A percentile compares a stretch with the other conserved stretches of the same genome.
Evolutionary conservation across 2,113 vertebrate species (phyloP).

Genomic region (Phrynosoma platyrhinos): DNA sequence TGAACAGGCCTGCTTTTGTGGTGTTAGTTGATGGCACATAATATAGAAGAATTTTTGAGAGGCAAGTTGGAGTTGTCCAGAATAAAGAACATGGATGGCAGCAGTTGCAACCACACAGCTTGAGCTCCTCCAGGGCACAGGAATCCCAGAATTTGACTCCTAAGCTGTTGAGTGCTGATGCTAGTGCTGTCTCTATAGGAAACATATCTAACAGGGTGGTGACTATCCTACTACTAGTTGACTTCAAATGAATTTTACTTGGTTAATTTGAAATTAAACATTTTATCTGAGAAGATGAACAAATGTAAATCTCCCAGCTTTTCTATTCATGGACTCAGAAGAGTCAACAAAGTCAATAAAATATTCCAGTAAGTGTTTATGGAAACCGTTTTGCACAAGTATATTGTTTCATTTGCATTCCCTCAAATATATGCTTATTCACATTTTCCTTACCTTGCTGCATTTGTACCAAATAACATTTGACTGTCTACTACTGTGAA

Average conservation of each 20-base stretch:
- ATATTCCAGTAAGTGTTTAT: background rate
- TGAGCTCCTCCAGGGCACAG: too few species aligned
- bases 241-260: background rate
- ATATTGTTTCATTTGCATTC: background rate
- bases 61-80: background rate
- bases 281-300: background rate
- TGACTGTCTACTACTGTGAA: background rate
- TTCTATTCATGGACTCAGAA: background rate
- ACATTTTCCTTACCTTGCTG: background rate
- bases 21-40: too few species aligned
- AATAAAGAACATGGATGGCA: background rate
- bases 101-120: background rate
- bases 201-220: background rate
- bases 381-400: background rate
- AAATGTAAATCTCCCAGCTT: background rate
- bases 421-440: background rate
- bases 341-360: background rate
- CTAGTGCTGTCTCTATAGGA: background rate
- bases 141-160: background rate
- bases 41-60: too few species aligned
- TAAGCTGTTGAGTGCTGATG: too few species aligned
- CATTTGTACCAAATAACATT: background rate
- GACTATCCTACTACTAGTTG: background rate
- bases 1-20: too few species aligned
- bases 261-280: slow-evolving; percentile 24